Base-by-base conservation (phyloP, 2,888 invertebrate genomes). In the Lingula anatina region DNA sequence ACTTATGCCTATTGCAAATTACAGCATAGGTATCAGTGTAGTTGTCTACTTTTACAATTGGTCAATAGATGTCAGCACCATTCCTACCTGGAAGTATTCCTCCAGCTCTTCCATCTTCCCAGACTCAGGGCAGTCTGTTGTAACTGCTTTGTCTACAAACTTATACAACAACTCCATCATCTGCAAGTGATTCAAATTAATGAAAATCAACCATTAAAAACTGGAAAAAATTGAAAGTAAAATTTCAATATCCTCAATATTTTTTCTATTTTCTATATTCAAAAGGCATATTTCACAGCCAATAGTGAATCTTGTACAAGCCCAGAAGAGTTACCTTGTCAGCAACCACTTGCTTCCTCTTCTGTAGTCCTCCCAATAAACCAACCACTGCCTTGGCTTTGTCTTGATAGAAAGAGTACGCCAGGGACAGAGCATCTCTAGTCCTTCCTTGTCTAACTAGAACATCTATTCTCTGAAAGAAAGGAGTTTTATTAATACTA, bases 381-480 rank as follows among this genome's bases (percentile, higher is more conserved):
- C 75, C 75, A 5, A 75, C 80, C 1, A 84, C 82, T 18, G 83
- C 83, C 69, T 84, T 84, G 2, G 80, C 84, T 62, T 81, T 82
- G 46, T 84, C 84, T 54, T 83, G 79, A 61, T 83, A 83, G 64
- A 85, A 83, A 5, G 83, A 81, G 54, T 83, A 74, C 7, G 83
- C 84, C 37, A 85, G 68, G 20, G 81, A 78, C 38, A 85, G 67
- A 2, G 85, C 84, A 64, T 84, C 84, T 15, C 80, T 75, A 62
- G 79, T 83, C 49, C 81, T 77, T 54, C 79, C 79, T 61, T 81
- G 79, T 53, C 78, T 78, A 24, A 80, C 71, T 31, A 81, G 60
- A 44, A 78, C 76, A 58, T 79, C 80, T 12, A 82, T 65, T 44
- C 81, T 64, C 73, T 81, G 56, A 21, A 57, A 54, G 39, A 45